These are phyloP conservation scores for Tetrao urogallus DNA, from an alignment of 2,113 vertebrate species.

Conservation along the genomic window DNA sequence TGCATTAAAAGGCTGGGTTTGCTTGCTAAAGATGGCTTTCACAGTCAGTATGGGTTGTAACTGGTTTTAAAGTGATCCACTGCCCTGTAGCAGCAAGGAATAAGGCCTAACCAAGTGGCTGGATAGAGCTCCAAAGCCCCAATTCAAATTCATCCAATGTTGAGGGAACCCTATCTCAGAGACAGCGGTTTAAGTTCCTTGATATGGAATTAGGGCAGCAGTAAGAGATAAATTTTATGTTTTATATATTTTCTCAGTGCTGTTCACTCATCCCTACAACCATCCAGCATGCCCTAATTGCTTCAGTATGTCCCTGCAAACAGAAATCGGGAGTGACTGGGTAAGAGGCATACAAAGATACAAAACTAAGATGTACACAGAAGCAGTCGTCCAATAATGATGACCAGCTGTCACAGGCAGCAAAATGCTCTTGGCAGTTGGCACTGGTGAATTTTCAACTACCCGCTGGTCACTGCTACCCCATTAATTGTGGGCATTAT, in stretches of 20 bases:
- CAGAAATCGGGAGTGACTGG: slow-evolving; percentile 44
- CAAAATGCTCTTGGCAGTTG: slow-evolving; percentile 74
- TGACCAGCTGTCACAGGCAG: slow-evolving; percentile 76
- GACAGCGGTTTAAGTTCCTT: not conserved
- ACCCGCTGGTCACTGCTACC: slow-evolving; percentile 60
- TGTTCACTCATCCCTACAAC: slow-evolving; percentile 5
- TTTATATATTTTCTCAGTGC: not conserved
- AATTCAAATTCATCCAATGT: not conserved
- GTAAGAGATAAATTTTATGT: not conserved
- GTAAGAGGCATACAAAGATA: slow-evolving; percentile 55
- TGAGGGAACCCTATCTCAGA: not conserved
- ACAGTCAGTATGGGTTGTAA: not conserved
- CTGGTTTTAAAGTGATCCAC: not conserved
- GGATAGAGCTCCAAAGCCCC: not conserved
- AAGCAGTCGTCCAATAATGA: slow-evolving; percentile 57
- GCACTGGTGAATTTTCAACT: slow-evolving; percentile 69
- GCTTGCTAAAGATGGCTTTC: not conserved
- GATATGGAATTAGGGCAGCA: not conserved
- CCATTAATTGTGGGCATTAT: slow-evolving; percentile 73
- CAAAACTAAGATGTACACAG: slow-evolving; percentile 67
- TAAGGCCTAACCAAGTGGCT: not conserved
- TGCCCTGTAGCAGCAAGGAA: not conserved
- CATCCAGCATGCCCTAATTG: slow-evolving; percentile 41
- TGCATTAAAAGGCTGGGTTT: not conserved
- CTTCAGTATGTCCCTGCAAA: slow-evolving; percentile 58